Conservation (phyloP, 2,888 invertebrate species). For the Phengaris alcon region DNA sequence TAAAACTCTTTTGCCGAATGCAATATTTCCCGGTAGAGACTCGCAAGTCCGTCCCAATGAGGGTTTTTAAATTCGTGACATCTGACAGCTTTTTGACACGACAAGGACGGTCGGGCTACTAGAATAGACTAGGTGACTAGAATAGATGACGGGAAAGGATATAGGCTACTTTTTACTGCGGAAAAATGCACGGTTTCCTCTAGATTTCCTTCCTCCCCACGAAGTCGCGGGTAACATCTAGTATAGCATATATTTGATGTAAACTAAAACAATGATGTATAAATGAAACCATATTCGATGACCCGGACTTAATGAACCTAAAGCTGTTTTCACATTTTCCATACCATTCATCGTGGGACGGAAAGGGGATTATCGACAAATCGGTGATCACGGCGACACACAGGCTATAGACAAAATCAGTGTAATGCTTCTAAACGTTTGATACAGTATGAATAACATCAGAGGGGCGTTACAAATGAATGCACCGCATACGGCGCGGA, state of each 20-base stretch:
- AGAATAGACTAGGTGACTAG: too few species aligned
- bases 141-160: too few species aligned
- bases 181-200: too few species aligned
- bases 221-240: too few species aligned
- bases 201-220: too few species aligned
- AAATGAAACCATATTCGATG: not conserved
- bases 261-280: not conserved
- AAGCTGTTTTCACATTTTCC: conserved; percentile 19
- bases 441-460: conserved; percentile 74
- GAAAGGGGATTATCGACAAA: conserved; percentile 28
- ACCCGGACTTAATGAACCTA: conserved; percentile 19
- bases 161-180: too few species aligned
- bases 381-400: conserved; percentile 39
- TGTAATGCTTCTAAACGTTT: conserved; percentile 68
- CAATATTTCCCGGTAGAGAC: too few species aligned
- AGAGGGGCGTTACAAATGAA: conserved; percentile 65
- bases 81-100: too few species aligned
- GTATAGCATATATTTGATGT: not conserved
- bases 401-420: conserved; percentile 54
- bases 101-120: too few species aligned
- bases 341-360: conserved; percentile 24
- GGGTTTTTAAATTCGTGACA: too few species aligned
- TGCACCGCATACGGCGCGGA: conserved; percentile 50
- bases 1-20: too few species aligned
- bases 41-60: too few species aligned